A percentile compares a stretch with the other conserved stretches of the same genome.
These are phyloP conservation scores for Noturus placidus DNA, from an alignment of 2,113 vertebrate species.

Conservation along the genomic window DNA sequence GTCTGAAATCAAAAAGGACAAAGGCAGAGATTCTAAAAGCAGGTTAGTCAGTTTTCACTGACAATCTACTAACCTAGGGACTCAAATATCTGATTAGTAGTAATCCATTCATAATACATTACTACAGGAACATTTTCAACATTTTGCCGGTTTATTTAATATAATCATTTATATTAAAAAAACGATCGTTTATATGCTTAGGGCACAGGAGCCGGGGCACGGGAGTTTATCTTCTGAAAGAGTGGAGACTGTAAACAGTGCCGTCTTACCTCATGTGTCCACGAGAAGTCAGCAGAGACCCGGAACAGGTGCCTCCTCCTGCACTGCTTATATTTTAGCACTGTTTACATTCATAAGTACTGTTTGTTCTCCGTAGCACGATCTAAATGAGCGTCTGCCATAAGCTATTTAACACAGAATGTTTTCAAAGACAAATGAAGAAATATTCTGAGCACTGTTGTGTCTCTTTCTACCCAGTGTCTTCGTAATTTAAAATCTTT, in stretches of 20 bases:
- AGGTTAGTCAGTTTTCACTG: conserved; percentile 12
- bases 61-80: background rate
- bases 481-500: background rate
- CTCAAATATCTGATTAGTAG: background rate
- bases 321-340: background rate
- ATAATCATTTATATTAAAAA: too few relatives aligned
- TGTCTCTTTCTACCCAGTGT: background rate
- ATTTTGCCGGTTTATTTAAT: background rate
- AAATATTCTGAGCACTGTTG: background rate
- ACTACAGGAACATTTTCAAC: background rate
- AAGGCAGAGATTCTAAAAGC: background rate
- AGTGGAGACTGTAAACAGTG: background rate
- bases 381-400: background rate
- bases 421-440: background rate
- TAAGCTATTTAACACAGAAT: background rate
- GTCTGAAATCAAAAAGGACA: background rate
- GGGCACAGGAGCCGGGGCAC: background rate
- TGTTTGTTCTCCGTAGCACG: background rate
- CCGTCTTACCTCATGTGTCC: background rate
- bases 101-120: background rate
- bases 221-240: background rate
- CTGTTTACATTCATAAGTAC: background rate
- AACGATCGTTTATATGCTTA: background rate
- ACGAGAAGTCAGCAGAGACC: conserved; percentile 25
- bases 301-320: background rate